Evolutionary conservation across 2,797 vertebrate genomes (phyloP).

Genomic region (Arrhamphus sclerolepis): DNA sequence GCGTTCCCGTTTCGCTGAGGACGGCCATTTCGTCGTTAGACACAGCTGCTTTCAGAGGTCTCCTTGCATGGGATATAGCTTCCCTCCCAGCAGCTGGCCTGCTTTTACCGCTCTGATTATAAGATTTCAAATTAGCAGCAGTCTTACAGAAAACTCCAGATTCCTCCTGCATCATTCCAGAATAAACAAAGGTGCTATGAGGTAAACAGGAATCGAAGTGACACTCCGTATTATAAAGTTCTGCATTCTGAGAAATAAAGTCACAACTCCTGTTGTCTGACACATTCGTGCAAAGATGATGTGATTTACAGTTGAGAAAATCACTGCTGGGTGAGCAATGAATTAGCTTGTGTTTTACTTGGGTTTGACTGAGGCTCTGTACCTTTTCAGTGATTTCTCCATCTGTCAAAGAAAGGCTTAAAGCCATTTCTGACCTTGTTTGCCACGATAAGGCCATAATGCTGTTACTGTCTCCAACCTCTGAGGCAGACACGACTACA

Average conservation of each 20-base stretch:
- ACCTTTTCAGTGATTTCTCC: conserved; percentile 43
- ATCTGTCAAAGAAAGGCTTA: conserved; percentile 57
- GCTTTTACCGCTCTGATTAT: conserved; percentile 62
- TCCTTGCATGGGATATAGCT: conserved; percentile 70
- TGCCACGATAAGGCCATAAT: conserved; percentile 68
- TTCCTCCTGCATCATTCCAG: conserved; percentile 42
- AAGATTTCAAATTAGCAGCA: conserved; percentile 58
- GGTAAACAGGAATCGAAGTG: conserved; percentile 62
- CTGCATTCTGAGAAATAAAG: conserved; percentile 42
- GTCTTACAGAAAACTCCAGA: conserved; percentile 62
- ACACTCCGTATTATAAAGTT: conserved; percentile 69
- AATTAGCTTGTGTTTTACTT: conserved; percentile 48
- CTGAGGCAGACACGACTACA: conserved; percentile 55
- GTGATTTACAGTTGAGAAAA: conserved; percentile 32
- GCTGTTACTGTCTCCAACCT: conserved; percentile 55
- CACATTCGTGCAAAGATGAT: conserved; percentile 16
- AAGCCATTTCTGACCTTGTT: conserved; percentile 67
- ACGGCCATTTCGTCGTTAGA: conserved; percentile 57
- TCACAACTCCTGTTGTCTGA: conserved; percentile 44
- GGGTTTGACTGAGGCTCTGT: conserved; percentile 47
- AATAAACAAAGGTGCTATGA: conserved; percentile 52
- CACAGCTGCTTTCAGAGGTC: conserved; percentile 44
- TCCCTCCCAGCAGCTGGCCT: conserved; percentile 76
- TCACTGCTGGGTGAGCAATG: conserved; percentile 38
- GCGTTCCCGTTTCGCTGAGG: conserved; percentile 68